These are phyloP conservation scores for Hoplostethus mediterraneus DNA, from an alignment of 2,797 vertebrate species.

Conservation along the genomic window DNA sequence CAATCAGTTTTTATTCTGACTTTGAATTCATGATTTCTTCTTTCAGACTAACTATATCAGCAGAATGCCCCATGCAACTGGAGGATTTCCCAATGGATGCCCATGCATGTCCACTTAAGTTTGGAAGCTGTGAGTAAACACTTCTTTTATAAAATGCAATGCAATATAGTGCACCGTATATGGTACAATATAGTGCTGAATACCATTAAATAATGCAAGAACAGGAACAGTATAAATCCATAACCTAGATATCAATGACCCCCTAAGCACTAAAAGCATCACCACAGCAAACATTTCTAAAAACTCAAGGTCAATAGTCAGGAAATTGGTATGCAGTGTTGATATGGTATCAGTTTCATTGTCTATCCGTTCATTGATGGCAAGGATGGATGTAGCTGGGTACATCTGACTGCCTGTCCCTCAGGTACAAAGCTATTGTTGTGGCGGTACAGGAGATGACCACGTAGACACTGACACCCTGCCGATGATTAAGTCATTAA, in stretches of 20 bases:
- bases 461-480: constrained; percentile 65
- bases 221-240: constrained; percentile 8
- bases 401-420: constrained; percentile 57
- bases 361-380: constrained; percentile 9
- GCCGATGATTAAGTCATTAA: constrained; percentile 75
- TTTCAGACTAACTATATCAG: constrained; percentile 95
- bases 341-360: constrained; percentile 23
- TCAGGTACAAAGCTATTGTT: constrained; percentile 65
- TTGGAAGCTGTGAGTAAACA: constrained; percentile 97
- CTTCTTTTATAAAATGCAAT: not conserved
- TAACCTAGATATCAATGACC: not conserved
- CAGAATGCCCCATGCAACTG: constrained; percentile 98
- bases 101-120: constrained; percentile 97
- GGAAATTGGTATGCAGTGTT: constrained; percentile 1
- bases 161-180: no score
- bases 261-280: not conserved
- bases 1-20: constrained; percentile 1
- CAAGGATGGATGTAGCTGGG: constrained; percentile 19
- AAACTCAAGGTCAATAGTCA: not conserved
- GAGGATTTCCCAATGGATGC: constrained; percentile 99
- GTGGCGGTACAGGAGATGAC: constrained; percentile 52
- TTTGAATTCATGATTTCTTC: constrained; percentile 17
- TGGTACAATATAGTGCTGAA: not conserved
- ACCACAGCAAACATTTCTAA: constrained; percentile 4
- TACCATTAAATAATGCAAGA: constrained; percentile 14